These are phyloP conservation scores for Parnassius smintheus DNA, from an alignment of 2,888 invertebrate species.

Conservation along the genomic window DNA sequence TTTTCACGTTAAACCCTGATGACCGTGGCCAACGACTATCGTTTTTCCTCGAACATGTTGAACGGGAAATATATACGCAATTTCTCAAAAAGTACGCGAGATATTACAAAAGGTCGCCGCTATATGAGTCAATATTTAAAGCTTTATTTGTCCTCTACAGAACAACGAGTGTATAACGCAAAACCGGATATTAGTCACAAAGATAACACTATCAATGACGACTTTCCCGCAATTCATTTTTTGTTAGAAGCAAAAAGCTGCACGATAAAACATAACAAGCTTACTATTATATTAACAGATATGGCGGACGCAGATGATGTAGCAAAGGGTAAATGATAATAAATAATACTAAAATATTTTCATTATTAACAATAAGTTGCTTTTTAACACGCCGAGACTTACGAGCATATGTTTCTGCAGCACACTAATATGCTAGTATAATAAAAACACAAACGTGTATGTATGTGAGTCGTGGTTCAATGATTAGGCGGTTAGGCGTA, in stretches of 20 bases:
- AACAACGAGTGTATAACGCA: constrained; percentile 44
- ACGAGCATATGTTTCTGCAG: too few relatives aligned
- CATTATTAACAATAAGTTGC: too few relatives aligned
- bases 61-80: neutral
- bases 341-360: too few relatives aligned
- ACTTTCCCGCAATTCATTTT: constrained; percentile 50
- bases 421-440: too few relatives aligned
- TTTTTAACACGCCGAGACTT: too few relatives aligned
- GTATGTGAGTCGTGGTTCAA: too few relatives aligned
- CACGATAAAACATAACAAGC: constrained; percentile 28
- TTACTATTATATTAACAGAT: constrained; percentile 15
- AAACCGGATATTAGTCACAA: constrained; percentile 55
- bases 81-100: constrained; percentile 13
- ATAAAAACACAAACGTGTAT: too few relatives aligned
- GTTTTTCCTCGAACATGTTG: constrained; percentile 12
- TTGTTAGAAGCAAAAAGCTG: constrained; percentile 31
- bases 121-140: constrained; percentile 32
- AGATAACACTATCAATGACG: constrained; percentile 52
- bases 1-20: constrained; percentile 3
- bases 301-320: constrained; percentile 13
- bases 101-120: constrained; percentile 5
- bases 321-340: neutral
- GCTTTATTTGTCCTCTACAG: constrained; percentile 30
- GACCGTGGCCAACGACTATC: constrained; percentile 4
- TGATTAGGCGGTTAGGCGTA: too few relatives aligned